Percentiles rank a stretch among this genome's conserved stretches.
These are phyloP conservation scores for Margarornis squamiger DNA, from an alignment of 2,797 vertebrate genomes.

Conservation along the genomic window DNA sequence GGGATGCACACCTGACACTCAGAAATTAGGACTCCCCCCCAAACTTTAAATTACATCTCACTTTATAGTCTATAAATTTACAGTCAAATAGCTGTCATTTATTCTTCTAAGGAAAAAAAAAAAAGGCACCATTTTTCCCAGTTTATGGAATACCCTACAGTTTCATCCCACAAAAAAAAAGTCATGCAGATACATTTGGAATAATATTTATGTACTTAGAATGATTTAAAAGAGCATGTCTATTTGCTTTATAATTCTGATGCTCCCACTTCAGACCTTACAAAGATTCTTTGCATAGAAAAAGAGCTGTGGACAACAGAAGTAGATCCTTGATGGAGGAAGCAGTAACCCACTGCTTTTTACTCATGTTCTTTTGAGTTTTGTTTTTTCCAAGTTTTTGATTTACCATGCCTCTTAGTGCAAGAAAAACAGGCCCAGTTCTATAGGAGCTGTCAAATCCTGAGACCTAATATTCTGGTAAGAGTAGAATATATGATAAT, in stretches of 20 bases:
- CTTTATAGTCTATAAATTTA: background rate
- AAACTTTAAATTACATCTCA: background rate
- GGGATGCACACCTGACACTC: background rate
- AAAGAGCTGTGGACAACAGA: background rate
- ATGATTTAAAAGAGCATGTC: background rate
- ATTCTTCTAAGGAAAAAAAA: background rate
- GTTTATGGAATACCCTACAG: background rate
- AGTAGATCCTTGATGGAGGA: background rate
- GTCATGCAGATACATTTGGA: background rate
- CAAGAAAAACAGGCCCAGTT: background rate
- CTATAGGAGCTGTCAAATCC: background rate
- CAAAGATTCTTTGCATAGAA: background rate
- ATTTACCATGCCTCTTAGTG: background rate
- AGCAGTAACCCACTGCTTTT: background rate
- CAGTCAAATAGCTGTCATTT: background rate
- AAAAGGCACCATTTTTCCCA: background rate
- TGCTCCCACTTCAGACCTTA: background rate
- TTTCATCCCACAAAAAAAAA: background rate
- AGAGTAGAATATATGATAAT: background rate
- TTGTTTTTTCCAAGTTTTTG: background rate
- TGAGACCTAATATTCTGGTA: background rate
- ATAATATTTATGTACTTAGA: background rate
- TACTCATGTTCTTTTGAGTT: background rate
- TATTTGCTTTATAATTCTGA: background rate
- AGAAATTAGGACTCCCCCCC: background rate